These are phyloP conservation scores for Stenoptilia bipunctidactyla DNA, from an alignment of 2,888 invertebrate genomes.

Conservation along the genomic window DNA sequence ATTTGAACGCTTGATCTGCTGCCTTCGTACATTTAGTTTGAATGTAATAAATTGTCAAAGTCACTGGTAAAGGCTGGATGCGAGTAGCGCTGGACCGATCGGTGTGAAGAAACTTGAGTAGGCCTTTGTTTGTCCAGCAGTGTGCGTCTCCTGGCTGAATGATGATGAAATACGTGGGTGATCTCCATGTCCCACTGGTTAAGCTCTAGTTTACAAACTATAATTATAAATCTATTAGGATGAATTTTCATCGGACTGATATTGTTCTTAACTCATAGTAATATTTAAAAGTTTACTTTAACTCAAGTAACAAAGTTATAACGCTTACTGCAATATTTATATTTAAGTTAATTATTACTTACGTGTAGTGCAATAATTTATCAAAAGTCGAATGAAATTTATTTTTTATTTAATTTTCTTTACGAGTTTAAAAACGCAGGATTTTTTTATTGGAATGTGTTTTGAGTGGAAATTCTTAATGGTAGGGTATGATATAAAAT, in stretches of 20 bases:
- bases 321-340: constrained; percentile 67
- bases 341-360: constrained; percentile 57
- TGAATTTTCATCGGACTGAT: constrained; percentile 63
- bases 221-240: constrained; percentile 37
- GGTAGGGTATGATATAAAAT: constrained; percentile 22
- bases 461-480: constrained; percentile 22
- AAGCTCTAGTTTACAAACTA: too few relatives aligned
- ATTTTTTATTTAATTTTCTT: constrained; percentile 59
- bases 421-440: constrained; percentile 34
- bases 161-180: too few relatives aligned
- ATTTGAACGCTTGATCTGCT: too few relatives aligned
- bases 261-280: constrained; percentile 46
- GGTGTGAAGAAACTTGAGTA: too few relatives aligned
- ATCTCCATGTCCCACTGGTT: too few relatives aligned
- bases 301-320: constrained; percentile 50
- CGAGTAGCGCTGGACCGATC: too few relatives aligned
- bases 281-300: constrained; percentile 43
- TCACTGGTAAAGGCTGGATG: too few relatives aligned
- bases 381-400: constrained; percentile 63
- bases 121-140: too few relatives aligned
- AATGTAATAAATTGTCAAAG: too few relatives aligned
- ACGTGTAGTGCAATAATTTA: constrained; percentile 65
- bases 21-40: too few relatives aligned
- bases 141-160: too few relatives aligned
- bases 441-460: constrained; percentile 39